These are phyloP conservation scores for Poeciliopsis presidionis DNA, from an alignment of 2,797 vertebrate species.

Conservation along the genomic window DNA sequence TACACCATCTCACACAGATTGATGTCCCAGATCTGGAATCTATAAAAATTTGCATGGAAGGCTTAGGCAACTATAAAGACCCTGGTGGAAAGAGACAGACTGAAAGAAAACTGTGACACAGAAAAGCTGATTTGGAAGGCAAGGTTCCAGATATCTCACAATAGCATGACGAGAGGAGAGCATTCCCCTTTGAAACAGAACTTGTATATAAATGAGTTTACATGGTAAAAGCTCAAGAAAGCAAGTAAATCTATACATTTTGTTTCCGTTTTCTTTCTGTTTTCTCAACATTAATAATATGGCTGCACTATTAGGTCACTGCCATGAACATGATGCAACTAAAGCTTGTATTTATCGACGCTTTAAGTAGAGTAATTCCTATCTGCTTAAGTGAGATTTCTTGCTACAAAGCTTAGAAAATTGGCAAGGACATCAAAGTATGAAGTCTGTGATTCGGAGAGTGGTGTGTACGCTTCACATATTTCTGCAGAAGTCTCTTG, in stretches of 20 bases:
- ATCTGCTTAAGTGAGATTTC: constrained; percentile 59
- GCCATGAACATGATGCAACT: constrained; percentile 14
- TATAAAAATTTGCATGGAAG: constrained; percentile 51
- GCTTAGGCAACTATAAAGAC: constrained; percentile 40
- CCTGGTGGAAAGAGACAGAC: constrained; percentile 61
- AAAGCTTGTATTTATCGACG: constrained; percentile 43
- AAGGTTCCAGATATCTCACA: constrained; percentile 33
- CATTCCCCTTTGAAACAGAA: constrained; percentile 24
- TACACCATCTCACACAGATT: constrained; percentile 35
- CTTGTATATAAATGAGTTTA: constrained; percentile 19
- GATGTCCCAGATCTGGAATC: constrained; percentile 54
- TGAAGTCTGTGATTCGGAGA: constrained; percentile 61
- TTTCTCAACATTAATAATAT: not conserved
- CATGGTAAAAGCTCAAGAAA: constrained; percentile 22
- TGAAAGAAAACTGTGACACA: constrained; percentile 46
- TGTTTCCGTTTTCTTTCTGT: not conserved
- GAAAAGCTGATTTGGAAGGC: constrained; percentile 40
- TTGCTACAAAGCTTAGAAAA: constrained; percentile 59
- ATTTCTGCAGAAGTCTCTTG: constrained; percentile 62
- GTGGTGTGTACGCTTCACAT: constrained; percentile 58
- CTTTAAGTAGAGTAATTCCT: constrained; percentile 47
- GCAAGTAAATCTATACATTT: not conserved
- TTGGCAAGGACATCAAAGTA: constrained; percentile 73
- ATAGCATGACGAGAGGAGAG: constrained; percentile 28
- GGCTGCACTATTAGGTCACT: constrained; percentile 6